Conservation (phyloP, 2,113 vertebrate genomes). For the Anthoscopus minutus region DNA sequence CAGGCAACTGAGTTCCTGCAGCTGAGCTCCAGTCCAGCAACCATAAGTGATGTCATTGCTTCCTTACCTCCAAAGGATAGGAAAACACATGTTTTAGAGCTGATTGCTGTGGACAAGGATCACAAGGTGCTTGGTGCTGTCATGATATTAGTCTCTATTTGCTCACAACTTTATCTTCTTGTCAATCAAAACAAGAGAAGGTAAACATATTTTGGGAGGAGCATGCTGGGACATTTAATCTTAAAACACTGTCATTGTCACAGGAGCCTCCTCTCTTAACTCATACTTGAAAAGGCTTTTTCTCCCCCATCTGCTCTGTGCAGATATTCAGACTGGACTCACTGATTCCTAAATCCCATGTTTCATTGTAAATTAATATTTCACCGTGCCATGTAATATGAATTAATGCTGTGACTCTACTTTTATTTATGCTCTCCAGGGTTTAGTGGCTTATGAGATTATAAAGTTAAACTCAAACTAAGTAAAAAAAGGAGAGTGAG, state of each 20-base stretch:
- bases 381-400: neutral
- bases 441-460: conserved; percentile 3
- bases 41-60: neutral
- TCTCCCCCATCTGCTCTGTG: neutral
- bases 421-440: neutral
- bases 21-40: neutral
- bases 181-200: neutral
- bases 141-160: neutral
- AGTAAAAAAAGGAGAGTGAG: neutral
- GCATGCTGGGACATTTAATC: neutral
- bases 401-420: neutral
- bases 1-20: neutral
- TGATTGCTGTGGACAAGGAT: neutral
- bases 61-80: neutral
- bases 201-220: neutral
- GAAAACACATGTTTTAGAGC: neutral
- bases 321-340: neutral
- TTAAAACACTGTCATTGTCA: neutral
- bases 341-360: neutral
- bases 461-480: neutral
- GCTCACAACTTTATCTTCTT: neutral
- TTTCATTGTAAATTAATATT: neutral
- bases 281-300: neutral
- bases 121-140: neutral
- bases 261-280: neutral